Base-by-base conservation (phyloP, 2,797 vertebrate genomes). In the Hemibagrus guttatus region DNA sequence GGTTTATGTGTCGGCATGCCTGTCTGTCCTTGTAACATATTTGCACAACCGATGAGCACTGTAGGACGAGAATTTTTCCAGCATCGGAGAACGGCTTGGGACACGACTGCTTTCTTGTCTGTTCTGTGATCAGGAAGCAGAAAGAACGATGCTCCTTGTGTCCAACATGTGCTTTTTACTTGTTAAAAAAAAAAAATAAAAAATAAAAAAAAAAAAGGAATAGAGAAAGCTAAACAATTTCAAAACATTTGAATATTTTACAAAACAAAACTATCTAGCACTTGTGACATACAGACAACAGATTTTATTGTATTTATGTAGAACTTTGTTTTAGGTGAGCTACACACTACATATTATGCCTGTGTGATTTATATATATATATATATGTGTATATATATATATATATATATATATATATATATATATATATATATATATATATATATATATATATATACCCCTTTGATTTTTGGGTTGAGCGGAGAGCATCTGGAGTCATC, bases 231-330 rank as follows among this genome's bases (percentile, higher is more conserved):
- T 31, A 71, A 85, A 81, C 52, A 61, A 88, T 83, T 83, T 88
- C 84, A 85, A 85, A 85, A 93, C 93, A 92, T 92, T 95, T 94
- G 93, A 93, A 95, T 95, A 95, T 95, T 96, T 96, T 94, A 96
- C 94, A 93, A 91, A 92, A 89, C 64, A 91, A 93, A 86, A 95
- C 95, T 95, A 95, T 96, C 94, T 94, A 96, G 96, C 96, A 96
- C 95, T 96, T 96, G 95, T 96, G 96, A 96, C 94, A 95, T 93
- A 94, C 95, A 93, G 91, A 95, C 90, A 83, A 91, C 95, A 94
- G 93, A 94, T 92, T 95, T 95, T 92, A 95, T 96, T 96, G 96
- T 97, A 96, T 97, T 97, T 96, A 96, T 96, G 96, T 97, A 96
- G 94, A 95, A 95, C 94, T 74, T 90, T 95, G 95, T 96, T 97